phyloP scores from a whole-genome alignment of 2,888 invertebrate genomes.

The Monochamus alternatus region DNA sequence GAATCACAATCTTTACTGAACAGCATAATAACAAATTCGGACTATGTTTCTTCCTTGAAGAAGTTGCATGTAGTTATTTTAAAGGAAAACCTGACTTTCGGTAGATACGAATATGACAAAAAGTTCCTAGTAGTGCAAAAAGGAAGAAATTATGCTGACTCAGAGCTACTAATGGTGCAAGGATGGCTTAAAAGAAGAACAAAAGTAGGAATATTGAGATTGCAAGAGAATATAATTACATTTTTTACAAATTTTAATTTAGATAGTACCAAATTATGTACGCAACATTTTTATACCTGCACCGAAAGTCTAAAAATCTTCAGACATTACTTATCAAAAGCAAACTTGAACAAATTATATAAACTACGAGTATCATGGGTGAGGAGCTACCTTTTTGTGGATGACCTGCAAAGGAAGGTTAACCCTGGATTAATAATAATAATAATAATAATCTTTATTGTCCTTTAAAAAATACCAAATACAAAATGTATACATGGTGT shows the following conservation, averaged over 20 bases:
- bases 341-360: conserved; percentile 15
- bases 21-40: too few species aligned
- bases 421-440: conserved; percentile 46
- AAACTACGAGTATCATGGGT: conserved; percentile 32
- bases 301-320: neutral
- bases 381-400: conserved; percentile 27
- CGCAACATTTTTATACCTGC: neutral
- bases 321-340: neutral
- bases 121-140: neutral
- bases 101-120: neutral
- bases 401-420: neutral
- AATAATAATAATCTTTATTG: too few species aligned
- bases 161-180: neutral
- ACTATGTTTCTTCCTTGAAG: too few species aligned
- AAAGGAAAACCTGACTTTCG: too few species aligned
- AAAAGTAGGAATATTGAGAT: conserved; percentile 1
- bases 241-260: conserved; percentile 27
- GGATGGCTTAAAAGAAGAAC: neutral
- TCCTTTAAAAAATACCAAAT: too few species aligned
- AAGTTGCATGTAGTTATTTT: too few species aligned
- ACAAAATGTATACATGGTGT: too few species aligned
- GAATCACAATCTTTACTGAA: too few species aligned
- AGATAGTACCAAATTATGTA: neutral
- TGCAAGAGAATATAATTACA: neutral
- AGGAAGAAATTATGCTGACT: neutral